Percentiles rank a stretch among this genome's conserved stretches.
phyloP scores from a whole-genome alignment of 2,888 invertebrate species.

The Tinea semifulvella region DNA sequence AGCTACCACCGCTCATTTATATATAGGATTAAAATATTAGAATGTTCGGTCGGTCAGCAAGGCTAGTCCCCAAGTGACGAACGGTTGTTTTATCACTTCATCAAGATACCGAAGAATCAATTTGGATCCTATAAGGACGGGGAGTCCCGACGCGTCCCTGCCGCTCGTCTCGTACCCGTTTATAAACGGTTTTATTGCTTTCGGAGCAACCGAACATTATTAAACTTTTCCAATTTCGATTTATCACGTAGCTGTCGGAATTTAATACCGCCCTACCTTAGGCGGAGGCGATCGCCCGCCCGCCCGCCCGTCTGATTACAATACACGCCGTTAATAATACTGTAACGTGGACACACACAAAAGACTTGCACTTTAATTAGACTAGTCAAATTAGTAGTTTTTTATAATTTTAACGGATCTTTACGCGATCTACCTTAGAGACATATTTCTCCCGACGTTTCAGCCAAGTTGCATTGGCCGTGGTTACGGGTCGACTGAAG shows the following conservation, averaged over 20 bases:
- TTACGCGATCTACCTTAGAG: no score
- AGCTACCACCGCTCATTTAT: no score
- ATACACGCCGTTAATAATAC: slow-evolving; percentile 66
- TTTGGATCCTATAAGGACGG: slow-evolving; percentile 49
- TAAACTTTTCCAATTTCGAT: slow-evolving; percentile 69
- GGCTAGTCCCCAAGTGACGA: slow-evolving; percentile 30
- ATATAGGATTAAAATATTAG: no score
- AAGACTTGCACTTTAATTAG: no score
- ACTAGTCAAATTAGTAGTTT: no score
- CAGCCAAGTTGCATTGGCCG: no score
- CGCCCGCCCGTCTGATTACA: slow-evolving; percentile 67
- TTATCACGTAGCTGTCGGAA: slow-evolving; percentile 69
- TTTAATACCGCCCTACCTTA: slow-evolving; percentile 68
- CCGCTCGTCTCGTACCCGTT: slow-evolving; percentile 64
- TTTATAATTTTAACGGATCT: no score
- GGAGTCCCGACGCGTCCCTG: slow-evolving; percentile 62
- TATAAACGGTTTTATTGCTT: slow-evolving; percentile 69
- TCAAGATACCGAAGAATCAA: slow-evolving; percentile 56
- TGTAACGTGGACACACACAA: no score
- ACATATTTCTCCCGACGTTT: no score
- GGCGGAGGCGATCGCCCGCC: slow-evolving; percentile 65
- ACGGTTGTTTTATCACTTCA: slow-evolving; percentile 44
- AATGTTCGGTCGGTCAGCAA: no score
- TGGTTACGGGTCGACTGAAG: no score
- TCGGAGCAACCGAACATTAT: slow-evolving; percentile 69